Base-by-base conservation (phyloP, 1,140 invertebrate genomes). In the Ladona fulva region DNA sequence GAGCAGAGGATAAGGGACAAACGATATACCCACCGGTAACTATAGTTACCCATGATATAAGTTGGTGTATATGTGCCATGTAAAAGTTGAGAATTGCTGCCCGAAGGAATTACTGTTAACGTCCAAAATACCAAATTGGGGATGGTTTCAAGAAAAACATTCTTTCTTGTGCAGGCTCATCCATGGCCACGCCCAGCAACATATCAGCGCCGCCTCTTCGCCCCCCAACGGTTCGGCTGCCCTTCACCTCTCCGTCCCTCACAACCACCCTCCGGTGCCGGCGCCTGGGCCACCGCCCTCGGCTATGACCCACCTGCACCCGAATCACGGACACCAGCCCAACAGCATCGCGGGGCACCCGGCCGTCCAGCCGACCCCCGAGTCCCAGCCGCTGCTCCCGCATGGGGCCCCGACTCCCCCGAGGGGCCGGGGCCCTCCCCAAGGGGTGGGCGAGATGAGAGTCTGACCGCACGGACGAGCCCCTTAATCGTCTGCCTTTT, bases 391-490 rank as follows among this genome's bases (percentile, higher is more conserved):
- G 0, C 82, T 89, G 74, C 83, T 89, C 76, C 85, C 86, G 78
- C 80, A 83, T 44, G 82, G 83, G 24, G 83, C 83, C 8, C 83
- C 84, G 22, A 83, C 83, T 19, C 84, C 82, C 77, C 78, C 78
- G 25, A 78, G 81, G 25, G 79, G 81, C 73, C 80, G 91, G 80
- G 92, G 77, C 91, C 91, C 52, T 37, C 91, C 92, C 82, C 91
- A 91, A 25, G 90, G 91, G 19, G 93, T 93, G 85, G 92, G 90
- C 77, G 92, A 94, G 85, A 94, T 94, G 92, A 89, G 92, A 81
- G 92, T 93, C 90, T 94, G 92, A 94, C 73, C 24, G 16, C 25
- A 10, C 14, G 76, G 5, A 66, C 52, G 3, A 3, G n/a, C 22
- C 76, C 22, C 42, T 52, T 24, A n/a, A 66, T 10, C 44, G 10